phyloP scores from a whole-genome alignment of 53 echinoderm and acorn worm species.

The Mesocentrotus franciscanus region DNA sequence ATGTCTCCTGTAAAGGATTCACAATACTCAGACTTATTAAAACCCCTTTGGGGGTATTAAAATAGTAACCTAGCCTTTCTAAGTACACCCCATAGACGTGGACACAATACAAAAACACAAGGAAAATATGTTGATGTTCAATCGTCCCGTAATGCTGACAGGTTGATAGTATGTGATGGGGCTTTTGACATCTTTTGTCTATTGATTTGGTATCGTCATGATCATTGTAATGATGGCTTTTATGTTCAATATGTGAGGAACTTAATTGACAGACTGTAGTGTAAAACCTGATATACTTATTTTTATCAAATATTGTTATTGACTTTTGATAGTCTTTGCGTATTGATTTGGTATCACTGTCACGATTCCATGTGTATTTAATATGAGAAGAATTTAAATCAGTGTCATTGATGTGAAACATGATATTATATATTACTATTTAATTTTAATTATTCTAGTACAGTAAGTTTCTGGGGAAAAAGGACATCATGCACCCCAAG shows the following conservation, averaged over 20 bases:
- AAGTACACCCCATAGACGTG: neutral
- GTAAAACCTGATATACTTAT: too few relatives aligned
- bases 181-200: neutral
- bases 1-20: neutral
- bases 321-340: too few relatives aligned
- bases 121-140: neutral
- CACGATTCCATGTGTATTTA: too few relatives aligned
- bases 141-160: too few relatives aligned
- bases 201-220: too few relatives aligned
- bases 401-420: neutral
- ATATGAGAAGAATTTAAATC: too few relatives aligned
- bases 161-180: neutral
- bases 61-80: neutral
- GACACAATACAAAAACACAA: neutral
- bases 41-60: neutral
- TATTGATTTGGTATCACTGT: too few relatives aligned
- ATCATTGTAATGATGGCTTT: too few relatives aligned
- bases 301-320: too few relatives aligned
- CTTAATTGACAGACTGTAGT: too few relatives aligned
- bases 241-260: too few relatives aligned
- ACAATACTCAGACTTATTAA: neutral
- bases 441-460: neutral
- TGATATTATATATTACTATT: neutral
- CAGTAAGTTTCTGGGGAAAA: neutral
- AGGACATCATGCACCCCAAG: too few relatives aligned